These are phyloP conservation scores for Alectura lathami DNA, from an alignment of 2,113 vertebrate species.

Conservation along the genomic window DNA sequence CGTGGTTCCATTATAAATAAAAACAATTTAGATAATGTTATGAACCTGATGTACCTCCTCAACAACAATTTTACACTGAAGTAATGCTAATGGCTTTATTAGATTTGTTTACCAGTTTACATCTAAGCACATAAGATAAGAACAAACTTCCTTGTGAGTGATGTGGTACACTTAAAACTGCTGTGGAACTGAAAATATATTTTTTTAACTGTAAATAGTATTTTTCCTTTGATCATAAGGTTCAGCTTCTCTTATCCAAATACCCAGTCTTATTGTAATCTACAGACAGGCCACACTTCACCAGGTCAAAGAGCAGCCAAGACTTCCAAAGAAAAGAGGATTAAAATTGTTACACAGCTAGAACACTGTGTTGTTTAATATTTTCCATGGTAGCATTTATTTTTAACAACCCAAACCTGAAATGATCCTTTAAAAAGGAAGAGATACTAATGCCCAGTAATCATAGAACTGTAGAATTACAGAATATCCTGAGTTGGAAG, in stretches of 20 bases:
- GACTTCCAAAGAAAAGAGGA: background rate
- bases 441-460: background rate
- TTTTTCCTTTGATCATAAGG: background rate
- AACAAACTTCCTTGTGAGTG: background rate
- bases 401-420: background rate
- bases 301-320: background rate
- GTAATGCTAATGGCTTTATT: rapidly evolving
- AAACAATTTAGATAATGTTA: conserved; percentile 30
- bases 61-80: background rate
- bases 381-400: background rate
- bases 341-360: background rate
- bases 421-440: background rate
- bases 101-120: background rate
- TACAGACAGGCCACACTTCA: background rate
- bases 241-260: background rate
- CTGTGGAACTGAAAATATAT: background rate
- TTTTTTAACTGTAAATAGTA: background rate
- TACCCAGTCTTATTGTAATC: background rate
- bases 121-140: background rate
- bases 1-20: conserved; percentile 46
- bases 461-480: background rate
- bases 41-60: background rate
- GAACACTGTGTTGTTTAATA: background rate
- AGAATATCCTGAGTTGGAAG: background rate
- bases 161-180: background rate